phyloP scores from a whole-genome alignment of 2,888 invertebrate genomes.

The Cecidostiba fungosa region DNA sequence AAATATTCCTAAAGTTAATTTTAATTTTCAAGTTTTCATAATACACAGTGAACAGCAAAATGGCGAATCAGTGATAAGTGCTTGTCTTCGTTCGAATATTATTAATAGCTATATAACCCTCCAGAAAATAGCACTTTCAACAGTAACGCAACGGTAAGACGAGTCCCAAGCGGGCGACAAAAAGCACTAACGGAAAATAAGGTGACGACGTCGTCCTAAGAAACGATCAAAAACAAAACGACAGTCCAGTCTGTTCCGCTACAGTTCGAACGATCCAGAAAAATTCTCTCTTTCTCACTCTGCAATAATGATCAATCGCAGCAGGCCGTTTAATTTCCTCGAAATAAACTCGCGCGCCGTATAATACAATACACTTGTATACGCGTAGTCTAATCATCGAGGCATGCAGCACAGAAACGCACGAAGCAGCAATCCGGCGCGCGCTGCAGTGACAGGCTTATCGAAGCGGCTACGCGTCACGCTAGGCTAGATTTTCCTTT shows the following conservation, averaged over 20 bases:
- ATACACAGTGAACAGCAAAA: too few relatives aligned
- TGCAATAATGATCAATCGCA: neutral
- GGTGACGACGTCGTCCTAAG: neutral
- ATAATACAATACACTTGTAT: neutral
- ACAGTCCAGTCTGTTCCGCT: neutral
- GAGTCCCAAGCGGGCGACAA: neutral
- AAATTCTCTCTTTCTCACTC: neutral
- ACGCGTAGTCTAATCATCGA: constrained; percentile 27
- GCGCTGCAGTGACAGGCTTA: constrained; percentile 64
- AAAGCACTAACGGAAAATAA: neutral
- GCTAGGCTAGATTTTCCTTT: constrained; percentile 64
- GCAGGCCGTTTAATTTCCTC: neutral
- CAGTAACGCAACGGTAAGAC: neutral
- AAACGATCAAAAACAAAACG: neutral
- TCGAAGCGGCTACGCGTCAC: constrained; percentile 65
- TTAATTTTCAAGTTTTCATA: too few relatives aligned
- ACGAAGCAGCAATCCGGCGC: neutral
- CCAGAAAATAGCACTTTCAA: too few relatives aligned
- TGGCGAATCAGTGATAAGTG: too few relatives aligned
- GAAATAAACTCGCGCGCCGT: neutral
- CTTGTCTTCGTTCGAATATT: too few relatives aligned
- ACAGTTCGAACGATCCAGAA: neutral
- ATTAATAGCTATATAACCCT: neutral
- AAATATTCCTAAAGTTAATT: too few relatives aligned
- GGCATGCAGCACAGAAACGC: constrained; percentile 5